These are phyloP conservation scores for Taphrorychus bicolor DNA, from an alignment of 2,888 invertebrate genomes.

Conservation along the genomic window DNA sequence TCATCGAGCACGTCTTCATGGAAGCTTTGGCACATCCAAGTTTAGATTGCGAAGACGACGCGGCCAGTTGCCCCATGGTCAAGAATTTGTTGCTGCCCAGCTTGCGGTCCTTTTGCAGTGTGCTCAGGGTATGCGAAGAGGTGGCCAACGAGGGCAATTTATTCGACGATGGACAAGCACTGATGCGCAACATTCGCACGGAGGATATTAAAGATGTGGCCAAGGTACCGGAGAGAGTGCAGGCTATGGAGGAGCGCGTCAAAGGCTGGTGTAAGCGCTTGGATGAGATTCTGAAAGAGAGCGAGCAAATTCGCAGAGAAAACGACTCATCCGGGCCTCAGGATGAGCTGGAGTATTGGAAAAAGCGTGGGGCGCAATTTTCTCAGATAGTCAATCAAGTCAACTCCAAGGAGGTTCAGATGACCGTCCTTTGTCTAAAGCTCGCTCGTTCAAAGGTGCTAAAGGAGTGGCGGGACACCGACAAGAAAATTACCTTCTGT, in stretches of 20 bases:
- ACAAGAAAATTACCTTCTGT: conserved; percentile 90
- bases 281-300: conserved; percentile 86
- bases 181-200: conserved; percentile 64
- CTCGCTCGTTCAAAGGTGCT: conserved; percentile 80
- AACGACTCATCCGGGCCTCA: conserved; percentile 90
- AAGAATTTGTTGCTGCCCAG: conserved; percentile 85
- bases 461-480: conserved; percentile 83
- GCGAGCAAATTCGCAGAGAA: conserved; percentile 89
- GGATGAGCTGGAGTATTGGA: conserved; percentile 96
- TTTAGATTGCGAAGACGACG: conserved; percentile 81
- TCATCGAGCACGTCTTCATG: conserved; percentile 90
- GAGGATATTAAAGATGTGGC: conserved; percentile 76
- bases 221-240: conserved; percentile 70
- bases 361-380: conserved; percentile 91
- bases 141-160: conserved; percentile 80
- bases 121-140: conserved; percentile 89
- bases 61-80: conserved; percentile 78
- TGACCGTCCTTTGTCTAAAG: conserved; percentile 78
- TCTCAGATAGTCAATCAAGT: conserved; percentile 83
- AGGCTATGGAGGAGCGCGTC: conserved; percentile 75
- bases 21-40: conserved; percentile 85
- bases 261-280: conserved; percentile 81
- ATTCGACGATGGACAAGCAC: conserved; percentile 76
- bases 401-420: conserved; percentile 76
- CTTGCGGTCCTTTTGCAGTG: conserved; percentile 85